A percentile compares a stretch with the other conserved stretches of the same genome.
These are phyloP conservation scores for Odiellus spinosus DNA, from an alignment of 2,888 invertebrate genomes.

Conservation along the genomic window DNA sequence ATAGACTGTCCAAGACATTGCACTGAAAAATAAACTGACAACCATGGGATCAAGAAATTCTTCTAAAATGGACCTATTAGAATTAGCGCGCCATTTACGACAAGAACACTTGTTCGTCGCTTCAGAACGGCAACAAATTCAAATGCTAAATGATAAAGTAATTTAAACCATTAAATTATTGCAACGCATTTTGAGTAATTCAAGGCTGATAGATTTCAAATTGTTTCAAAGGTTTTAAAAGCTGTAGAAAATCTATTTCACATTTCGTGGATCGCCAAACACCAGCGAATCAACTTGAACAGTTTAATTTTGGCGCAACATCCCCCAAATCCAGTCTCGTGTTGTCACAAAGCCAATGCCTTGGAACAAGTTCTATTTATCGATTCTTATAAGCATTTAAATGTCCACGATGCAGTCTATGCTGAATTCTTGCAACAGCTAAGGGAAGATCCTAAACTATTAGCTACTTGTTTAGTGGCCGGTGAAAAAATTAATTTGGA, in stretches of 20 bases:
- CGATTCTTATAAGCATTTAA: conserved; percentile 65
- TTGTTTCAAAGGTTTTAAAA: conserved; percentile 9
- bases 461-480: conserved; percentile 50
- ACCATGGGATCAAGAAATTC: conserved; percentile 10
- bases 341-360: conserved; percentile 51
- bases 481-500: conserved; percentile 42
- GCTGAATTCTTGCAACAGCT: conserved; percentile 51
- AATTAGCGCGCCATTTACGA: conserved; percentile 50
- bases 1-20: too few relatives aligned
- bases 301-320: conserved; percentile 54
- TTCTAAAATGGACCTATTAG: conserved; percentile 36
- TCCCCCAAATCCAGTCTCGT: conserved; percentile 56
- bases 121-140: conserved; percentile 57
- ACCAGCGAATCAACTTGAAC: conserved; percentile 65
- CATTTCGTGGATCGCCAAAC: conserved; percentile 71
- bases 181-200: too few relatives aligned
- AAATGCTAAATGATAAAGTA: conserved; percentile 30
- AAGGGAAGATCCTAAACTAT: conserved; percentile 48
- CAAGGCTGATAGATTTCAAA: too few relatives aligned
- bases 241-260: conserved; percentile 45
- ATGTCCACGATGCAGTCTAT: conserved; percentile 55
- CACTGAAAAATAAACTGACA: neutral
- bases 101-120: conserved; percentile 74
- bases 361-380: conserved; percentile 50
- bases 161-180: conserved; percentile 4